Evolutionary conservation across 2,888 invertebrate genomes (phyloP).

Genomic region (Flexamia atlantica): DNA sequence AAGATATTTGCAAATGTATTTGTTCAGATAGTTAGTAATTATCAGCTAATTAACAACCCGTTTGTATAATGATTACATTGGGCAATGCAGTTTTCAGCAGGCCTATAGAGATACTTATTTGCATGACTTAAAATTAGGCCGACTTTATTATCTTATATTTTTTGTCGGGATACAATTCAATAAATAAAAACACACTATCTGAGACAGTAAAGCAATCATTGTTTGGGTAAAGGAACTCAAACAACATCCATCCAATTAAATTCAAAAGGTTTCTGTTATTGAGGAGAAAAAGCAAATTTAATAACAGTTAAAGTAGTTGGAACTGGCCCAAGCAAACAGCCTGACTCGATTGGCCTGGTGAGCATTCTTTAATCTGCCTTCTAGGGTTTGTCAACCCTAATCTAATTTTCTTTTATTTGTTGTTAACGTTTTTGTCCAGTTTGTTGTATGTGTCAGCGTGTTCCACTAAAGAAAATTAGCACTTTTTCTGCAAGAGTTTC

Average conservation of each 20-base stretch:
- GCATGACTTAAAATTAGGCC: no score
- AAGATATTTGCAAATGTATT: no score
- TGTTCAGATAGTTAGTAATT: no score
- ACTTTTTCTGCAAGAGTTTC: neutral
- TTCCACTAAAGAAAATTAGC: slow-evolving; percentile 12
- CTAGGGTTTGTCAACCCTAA: slow-evolving; percentile 31
- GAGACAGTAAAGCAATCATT: no score
- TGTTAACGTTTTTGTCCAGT: slow-evolving; percentile 36
- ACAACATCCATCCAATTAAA: neutral
- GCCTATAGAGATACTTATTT: no score
- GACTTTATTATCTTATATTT: no score
- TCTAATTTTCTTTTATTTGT: slow-evolving; percentile 40
- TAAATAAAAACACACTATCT: no score
- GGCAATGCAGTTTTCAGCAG: no score
- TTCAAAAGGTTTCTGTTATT: neutral
- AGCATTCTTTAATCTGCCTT: slow-evolving; percentile 31
- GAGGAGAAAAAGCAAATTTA: slow-evolving; percentile 24
- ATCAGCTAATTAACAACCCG: no score
- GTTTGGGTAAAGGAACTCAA: neutral
- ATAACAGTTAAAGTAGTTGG: slow-evolving; percentile 21
- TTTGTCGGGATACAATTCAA: no score
- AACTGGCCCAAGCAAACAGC: neutral
- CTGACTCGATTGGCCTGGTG: neutral
- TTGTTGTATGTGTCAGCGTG: slow-evolving; percentile 14
- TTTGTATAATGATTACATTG: no score